A percentile compares a stretch with the other conserved stretches of the same genome.
Evolutionary conservation across 2,113 vertebrate species (phyloP).

Genomic region (Aptenodytes forsteri): DNA sequence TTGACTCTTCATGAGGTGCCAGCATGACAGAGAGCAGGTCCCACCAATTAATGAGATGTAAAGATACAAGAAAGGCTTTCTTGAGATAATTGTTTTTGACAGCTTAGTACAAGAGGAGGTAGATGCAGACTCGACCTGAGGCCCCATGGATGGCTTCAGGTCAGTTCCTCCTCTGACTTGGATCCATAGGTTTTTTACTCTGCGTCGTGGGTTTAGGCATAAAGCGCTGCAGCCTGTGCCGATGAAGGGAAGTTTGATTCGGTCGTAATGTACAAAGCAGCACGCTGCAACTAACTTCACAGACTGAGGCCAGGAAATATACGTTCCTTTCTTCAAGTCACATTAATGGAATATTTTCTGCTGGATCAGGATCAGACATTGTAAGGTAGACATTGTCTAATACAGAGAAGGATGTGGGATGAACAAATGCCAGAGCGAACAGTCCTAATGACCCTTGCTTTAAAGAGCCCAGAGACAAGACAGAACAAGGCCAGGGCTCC

Average conservation of each 20-base stretch:
- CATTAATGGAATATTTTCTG: background rate
- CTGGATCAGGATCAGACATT: conserved; percentile 45
- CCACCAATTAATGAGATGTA: background rate
- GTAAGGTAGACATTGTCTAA: conserved; percentile 54
- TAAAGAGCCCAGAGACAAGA: conserved; percentile 47
- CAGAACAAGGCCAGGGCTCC: conserved; percentile 32
- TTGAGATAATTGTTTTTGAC: background rate
- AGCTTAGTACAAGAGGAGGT: background rate
- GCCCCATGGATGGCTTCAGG: background rate
- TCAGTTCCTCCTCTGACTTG: background rate
- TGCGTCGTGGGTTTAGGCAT: accelerated
- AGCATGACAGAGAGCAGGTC: background rate
- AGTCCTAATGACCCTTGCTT: conserved; percentile 31
- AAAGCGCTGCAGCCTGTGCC: background rate
- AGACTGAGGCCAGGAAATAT: background rate
- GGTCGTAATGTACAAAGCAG: background rate
- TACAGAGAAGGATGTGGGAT: conserved; percentile 30
- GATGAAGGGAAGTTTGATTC: background rate
- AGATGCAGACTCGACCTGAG: background rate
- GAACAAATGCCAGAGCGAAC: background rate
- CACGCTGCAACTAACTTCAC: background rate
- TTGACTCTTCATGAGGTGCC: background rate
- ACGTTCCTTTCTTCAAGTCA: background rate
- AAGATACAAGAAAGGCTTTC: background rate
- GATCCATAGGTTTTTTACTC: background rate